Base-by-base conservation (phyloP, 2,797 vertebrate species). In the Chrosomus eos region DNA sequence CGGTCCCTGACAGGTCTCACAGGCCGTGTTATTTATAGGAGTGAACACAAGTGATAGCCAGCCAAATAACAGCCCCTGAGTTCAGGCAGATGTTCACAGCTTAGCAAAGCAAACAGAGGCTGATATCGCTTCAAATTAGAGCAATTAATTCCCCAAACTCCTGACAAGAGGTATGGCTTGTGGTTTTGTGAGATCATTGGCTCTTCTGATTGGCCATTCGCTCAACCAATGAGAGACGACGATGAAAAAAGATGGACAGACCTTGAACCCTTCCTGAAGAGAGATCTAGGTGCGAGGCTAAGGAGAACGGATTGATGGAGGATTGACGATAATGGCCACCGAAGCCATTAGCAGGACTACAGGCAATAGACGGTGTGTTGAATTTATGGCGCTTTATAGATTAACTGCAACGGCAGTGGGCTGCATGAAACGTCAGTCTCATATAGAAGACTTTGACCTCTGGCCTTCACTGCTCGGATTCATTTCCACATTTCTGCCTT, bases 311-410 rank as follows among this genome's bases (percentile, higher is more conserved):
- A 23, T 16, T 81, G 51, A 71, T 28, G 28, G 13, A 33, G 19
- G 38, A 62, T 36, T 75, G 60, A 74, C 7, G 3, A 31, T 75
- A 74, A 83, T 83, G 31, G 71, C 31, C n/a, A 26, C 8, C 6
- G n/a, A 16, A 16, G 36, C 60, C 58, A 76, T 83, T 55, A 76
- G 23, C 31, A 31, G 21, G 23, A 75, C 62, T 31, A 19, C 31
- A 38, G 10, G 40, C 33, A 43, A 36, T 76, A 19, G 60, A 66
- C 6, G 2, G n/a, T 9, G n/a, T 23, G 62, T 40, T 53, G 45
- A 74, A 68, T 83, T 55, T 23, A 82, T 74, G 31, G 21, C 23
- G 36, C 58, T 73, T 74, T 75, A 82, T 74, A 53, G 58, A 83
- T 83, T 55, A 76, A 28, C 62, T 51, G 45, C 23, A 76, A 83